Evolutionary conservation across 2,113 vertebrate genomes (phyloP), one percentile per base, ranked within the genome.

Genomic region (Donacobius atricapilla): DNA sequence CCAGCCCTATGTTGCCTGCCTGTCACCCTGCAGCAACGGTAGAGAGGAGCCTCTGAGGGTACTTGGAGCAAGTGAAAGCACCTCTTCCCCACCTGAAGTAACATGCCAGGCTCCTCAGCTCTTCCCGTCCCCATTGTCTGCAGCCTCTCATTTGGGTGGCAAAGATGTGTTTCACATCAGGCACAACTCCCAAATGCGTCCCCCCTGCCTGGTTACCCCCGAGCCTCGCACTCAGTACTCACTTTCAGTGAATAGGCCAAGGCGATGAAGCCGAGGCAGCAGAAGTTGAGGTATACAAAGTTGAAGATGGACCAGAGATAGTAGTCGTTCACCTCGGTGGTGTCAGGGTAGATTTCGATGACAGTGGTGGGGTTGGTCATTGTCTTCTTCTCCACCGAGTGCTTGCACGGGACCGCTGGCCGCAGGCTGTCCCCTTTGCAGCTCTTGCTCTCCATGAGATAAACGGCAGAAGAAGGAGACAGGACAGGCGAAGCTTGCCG

Each of bases 211-310:
- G 0, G 54, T 23, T 68, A 21, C 15, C 76, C 61, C 72, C 2
- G 0, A 15, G 68, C 40, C 47, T 33, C 1, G 2, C 1, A 12
- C 54, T 89, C 57, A 0, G 27, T 83, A 96, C 98, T 98, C 96
- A 98, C 98, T 94, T 98, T 98, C 88, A 98, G 54, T 13, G 98
- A 98, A 97, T 98, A 98, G 94, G 98, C 98, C 97, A 98, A 91
- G 33, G 98, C 98, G 18, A 98, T 98, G 97, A 98, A 98, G 83
- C 98, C 98, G 18, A 98, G 97, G 91, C 98, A 98, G 98, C 98
- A 98, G 97, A 98, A 98, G 96, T 98, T 98, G 97, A 98, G 98
- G 98, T 98, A 98, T 97, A 98, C 98, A 37, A 98, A 98, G 98
- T 98, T 98, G 98, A 98, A 98, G 94, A 98, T 98, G 96, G 98